Evolutionary conservation across 2,113 vertebrate genomes (phyloP).

Genomic region (Calidris pygmaea): DNA sequence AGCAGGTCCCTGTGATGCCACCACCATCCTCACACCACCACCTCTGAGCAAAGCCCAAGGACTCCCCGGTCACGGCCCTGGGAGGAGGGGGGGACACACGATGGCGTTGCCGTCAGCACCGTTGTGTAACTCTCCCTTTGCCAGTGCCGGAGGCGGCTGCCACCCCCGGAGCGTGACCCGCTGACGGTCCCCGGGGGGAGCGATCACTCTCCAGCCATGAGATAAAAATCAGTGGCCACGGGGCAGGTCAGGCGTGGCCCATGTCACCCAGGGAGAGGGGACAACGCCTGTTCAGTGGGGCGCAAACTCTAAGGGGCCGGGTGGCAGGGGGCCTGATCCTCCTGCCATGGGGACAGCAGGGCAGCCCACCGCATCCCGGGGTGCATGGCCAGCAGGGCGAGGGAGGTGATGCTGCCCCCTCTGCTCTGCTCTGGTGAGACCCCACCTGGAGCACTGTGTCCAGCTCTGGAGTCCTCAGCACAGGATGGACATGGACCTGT

Average conservation of each 20-base stretch:
- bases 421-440: no score
- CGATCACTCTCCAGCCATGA: fast-evolving
- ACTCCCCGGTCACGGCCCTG: fast-evolving
- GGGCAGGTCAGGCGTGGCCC: background rate
- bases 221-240: background rate
- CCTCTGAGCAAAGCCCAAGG: background rate
- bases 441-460: no score
- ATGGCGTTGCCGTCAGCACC: background rate
- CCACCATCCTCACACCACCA: fast-evolving
- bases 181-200: background rate
- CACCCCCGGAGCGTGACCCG: fast-evolving
- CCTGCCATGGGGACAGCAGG: fast-evolving
- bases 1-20: background rate
- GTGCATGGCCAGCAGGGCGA: no score
- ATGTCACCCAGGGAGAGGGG: background rate
- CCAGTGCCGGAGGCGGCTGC: fast-evolving
- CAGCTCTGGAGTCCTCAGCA: no score
- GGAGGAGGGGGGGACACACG: no score
- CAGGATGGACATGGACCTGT: no score
- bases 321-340: fast-evolving
- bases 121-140: fast-evolving
- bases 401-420: no score
- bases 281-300: background rate
- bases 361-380: background rate
- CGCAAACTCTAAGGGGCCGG: fast-evolving